Conservation (phyloP, 2,113 vertebrate species). For the Eclectus roratus region DNA sequence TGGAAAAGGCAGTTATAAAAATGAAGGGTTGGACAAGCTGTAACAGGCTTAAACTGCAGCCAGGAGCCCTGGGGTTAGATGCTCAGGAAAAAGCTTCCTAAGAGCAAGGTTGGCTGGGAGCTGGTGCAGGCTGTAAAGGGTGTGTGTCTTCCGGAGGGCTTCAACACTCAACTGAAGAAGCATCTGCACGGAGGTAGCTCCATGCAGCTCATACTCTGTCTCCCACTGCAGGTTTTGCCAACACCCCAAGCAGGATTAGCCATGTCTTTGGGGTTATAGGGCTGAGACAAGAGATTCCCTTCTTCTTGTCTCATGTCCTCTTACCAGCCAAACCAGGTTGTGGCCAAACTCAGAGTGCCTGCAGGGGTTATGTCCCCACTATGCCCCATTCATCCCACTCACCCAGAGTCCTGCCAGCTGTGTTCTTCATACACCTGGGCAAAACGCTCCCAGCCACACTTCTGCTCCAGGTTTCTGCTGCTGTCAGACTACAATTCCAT, state of each 20-base stretch:
- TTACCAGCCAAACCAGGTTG: neutral
- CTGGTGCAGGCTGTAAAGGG: neutral
- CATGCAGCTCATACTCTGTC: neutral
- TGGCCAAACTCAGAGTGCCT: neutral
- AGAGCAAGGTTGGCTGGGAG: neutral
- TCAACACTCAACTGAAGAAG: neutral
- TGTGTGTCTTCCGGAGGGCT: neutral
- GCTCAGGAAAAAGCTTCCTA: neutral
- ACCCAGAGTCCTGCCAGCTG: neutral
- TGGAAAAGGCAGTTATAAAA: neutral
- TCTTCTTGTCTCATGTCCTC: neutral
- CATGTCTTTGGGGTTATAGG: neutral
- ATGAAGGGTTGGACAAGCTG: neutral
- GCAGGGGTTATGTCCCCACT: neutral
- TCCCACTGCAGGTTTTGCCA: neutral
- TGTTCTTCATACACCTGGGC: neutral
- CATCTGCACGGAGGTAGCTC: neutral
- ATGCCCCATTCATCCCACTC: neutral
- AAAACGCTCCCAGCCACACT: neutral
- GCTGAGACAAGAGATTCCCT: neutral
- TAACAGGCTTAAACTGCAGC: slow-evolving; percentile 29
- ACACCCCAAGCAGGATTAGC: neutral
- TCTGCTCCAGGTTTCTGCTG: neutral
- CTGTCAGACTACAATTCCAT: neutral
- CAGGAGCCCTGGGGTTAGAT: neutral